phyloP scores from a whole-genome alignment of 2,113 vertebrate genomes.

The Nerophis lumbriciformis region DNA sequence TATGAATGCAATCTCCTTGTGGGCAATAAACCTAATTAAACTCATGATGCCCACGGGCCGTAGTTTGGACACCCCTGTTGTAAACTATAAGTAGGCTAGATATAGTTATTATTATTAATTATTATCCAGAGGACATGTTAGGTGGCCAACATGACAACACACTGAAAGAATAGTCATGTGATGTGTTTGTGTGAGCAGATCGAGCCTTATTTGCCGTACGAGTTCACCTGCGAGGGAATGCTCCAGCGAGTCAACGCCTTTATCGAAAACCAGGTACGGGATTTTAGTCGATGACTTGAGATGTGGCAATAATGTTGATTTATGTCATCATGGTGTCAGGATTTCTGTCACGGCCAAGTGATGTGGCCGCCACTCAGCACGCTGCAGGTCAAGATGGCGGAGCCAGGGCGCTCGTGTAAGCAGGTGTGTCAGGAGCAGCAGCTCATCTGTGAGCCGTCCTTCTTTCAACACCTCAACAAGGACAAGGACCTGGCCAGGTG shows the following conservation, averaged over 20 bases:
- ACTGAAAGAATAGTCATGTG: neutral
- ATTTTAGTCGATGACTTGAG: neutral
- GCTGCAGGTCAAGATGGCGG: slow-evolving; percentile 88
- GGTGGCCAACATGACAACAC: neutral
- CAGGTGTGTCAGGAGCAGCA: slow-evolving; percentile 96
- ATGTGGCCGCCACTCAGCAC: slow-evolving; percentile 95
- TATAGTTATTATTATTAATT: too few relatives aligned
- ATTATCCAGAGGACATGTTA: too few relatives aligned
- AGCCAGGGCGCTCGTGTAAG: slow-evolving; percentile 87
- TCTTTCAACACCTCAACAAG: slow-evolving; percentile 98
- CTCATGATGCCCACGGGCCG: too few relatives aligned
- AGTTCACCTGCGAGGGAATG: slow-evolving; percentile 98
- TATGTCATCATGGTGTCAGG: slow-evolving; percentile 62
- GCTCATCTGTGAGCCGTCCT: slow-evolving; percentile 96
- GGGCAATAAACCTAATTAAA: too few relatives aligned
- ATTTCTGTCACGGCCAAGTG: slow-evolving; percentile 97
- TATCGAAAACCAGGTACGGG: slow-evolving; percentile 89
- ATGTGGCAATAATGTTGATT: neutral
- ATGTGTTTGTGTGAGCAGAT: slow-evolving; percentile 72
- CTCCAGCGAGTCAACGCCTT: slow-evolving; percentile 95
- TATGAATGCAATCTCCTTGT: too few relatives aligned
- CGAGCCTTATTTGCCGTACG: slow-evolving; percentile 95
- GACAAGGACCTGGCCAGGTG: slow-evolving; percentile 83
- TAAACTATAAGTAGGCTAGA: too few relatives aligned
- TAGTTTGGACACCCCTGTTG: too few relatives aligned